Base-by-base conservation (phyloP, 2,797 vertebrate genomes). In the Danio kyathit region DNA sequence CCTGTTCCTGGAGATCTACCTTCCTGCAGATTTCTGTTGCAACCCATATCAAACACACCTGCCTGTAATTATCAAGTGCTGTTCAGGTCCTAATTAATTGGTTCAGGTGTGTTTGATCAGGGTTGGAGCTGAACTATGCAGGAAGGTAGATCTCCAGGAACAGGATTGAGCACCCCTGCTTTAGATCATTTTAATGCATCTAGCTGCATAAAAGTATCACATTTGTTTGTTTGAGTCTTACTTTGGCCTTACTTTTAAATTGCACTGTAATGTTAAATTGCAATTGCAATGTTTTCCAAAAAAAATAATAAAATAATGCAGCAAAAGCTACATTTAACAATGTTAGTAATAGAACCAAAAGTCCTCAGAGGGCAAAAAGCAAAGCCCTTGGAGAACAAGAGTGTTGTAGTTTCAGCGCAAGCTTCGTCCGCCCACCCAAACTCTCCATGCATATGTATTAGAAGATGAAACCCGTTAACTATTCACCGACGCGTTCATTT, bases 381-480 rank as follows among this genome's bases (percentile, higher is more conserved):
- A 60, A 38, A 29, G 76, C 64, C 69, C 76, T 75, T 76, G 79
- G 64, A 74, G 54, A 54, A 51, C 56, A 63, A 56, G 71, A 72
- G 73, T 60, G 70, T 59, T 29, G 56, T 44, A 38, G 19, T 29
- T 44, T n/a, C 49, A 76, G 81, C 65, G 44, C 29, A 29, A 73
- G 57, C 40, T 64, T 21, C 49, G 48, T 12, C 14, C 8, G 56
- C 54, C 80, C 78, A 76, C 74, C 76, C 70, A 57, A 46, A 77
- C n/a, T 66, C 85, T 70, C 70, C 79, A 85, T 88, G 86, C 83
- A 87, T 87, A 89, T 85, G 85, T 84, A 90, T 85, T 69, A 84
- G 69, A 85, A 71, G 73, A 67, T 57, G 73, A 85, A 86, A 76
- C 63, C 79, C 52, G 79, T 83, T 90, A 89, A 83, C 82, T 81